A percentile compares a stretch with the other conserved stretches of the same genome.
Evolutionary conservation across 1,140 invertebrate genomes (phyloP).

Genomic region (Drosophila insularis): DNA sequence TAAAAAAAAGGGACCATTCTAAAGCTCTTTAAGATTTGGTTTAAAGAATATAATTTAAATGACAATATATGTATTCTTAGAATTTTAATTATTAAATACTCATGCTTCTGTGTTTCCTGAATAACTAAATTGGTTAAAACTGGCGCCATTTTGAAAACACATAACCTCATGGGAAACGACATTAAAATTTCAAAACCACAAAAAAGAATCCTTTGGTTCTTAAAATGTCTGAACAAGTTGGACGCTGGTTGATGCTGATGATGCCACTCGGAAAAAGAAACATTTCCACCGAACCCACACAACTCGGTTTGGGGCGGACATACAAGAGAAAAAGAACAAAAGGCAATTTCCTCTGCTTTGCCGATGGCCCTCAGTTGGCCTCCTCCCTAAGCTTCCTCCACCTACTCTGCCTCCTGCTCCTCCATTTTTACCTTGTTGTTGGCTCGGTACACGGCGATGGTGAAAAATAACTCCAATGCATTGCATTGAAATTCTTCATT

Average conservation of each 20-base stretch:
- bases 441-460: neutral
- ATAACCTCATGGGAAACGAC: constrained; percentile 31
- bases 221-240: constrained; percentile 76
- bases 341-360: neutral
- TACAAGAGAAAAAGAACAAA: constrained; percentile 27
- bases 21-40: no score
- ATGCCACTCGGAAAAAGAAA: neutral
- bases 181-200: constrained; percentile 68
- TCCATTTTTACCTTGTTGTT: neutral
- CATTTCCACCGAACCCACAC: neutral
- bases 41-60: no score
- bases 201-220: constrained; percentile 75
- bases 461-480: constrained; percentile 64
- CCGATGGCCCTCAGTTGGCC: neutral
- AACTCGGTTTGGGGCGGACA: neutral
- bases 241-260: constrained; percentile 24
- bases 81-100: neutral
- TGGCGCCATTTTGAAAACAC: constrained; percentile 61
- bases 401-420: no score
- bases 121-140: constrained; percentile 10
- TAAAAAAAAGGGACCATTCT: no score
- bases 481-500: constrained; percentile 78
- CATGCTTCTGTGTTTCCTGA: neutral
- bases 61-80: no score
- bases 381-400: neutral